A percentile compares a stretch with the other conserved stretches of the same genome.
Evolutionary conservation across 1,140 invertebrate genomes (phyloP).

Genomic region (Lucilia sericata): DNA sequence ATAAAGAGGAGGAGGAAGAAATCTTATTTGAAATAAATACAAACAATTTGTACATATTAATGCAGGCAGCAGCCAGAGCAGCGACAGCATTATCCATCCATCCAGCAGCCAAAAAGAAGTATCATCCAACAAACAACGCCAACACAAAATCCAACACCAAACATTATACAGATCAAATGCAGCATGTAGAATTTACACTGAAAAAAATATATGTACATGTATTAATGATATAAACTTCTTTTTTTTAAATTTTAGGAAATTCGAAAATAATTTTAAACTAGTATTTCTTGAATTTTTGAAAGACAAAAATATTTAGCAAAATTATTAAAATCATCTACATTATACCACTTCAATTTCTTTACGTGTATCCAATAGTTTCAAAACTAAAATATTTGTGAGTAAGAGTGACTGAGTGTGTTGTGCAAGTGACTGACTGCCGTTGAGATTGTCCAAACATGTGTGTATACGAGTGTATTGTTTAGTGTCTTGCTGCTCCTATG

Average conservation of each 20-base stretch:
- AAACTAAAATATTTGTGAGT: neutral
- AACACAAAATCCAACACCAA: neutral
- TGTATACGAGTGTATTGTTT: neutral
- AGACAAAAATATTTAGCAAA: neutral
- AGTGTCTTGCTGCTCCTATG: neutral
- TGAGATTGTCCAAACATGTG: neutral
- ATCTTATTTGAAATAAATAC: neutral
- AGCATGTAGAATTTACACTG: neutral
- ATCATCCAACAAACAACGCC: constrained; percentile 3
- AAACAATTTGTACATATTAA: neutral
- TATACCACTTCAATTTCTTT: neutral
- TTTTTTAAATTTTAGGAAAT: too few species aligned
- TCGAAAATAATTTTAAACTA: too few species aligned
- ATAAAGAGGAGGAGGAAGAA: constrained; percentile 8
- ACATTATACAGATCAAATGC: constrained; percentile 10
- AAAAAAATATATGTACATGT: too few species aligned
- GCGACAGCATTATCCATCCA: neutral
- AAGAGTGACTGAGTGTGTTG: neutral
- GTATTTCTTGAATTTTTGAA: too few species aligned
- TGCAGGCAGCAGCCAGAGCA: neutral
- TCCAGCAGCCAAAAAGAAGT: neutral
- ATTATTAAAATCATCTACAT: too few species aligned
- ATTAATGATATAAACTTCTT: too few species aligned
- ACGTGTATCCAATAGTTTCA: neutral
- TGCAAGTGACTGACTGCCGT: neutral